Percentiles rank a stretch among this genome's conserved stretches.
These are phyloP conservation scores for Lota lota DNA, from an alignment of 2,113 vertebrate species.

Conservation along the genomic window DNA sequence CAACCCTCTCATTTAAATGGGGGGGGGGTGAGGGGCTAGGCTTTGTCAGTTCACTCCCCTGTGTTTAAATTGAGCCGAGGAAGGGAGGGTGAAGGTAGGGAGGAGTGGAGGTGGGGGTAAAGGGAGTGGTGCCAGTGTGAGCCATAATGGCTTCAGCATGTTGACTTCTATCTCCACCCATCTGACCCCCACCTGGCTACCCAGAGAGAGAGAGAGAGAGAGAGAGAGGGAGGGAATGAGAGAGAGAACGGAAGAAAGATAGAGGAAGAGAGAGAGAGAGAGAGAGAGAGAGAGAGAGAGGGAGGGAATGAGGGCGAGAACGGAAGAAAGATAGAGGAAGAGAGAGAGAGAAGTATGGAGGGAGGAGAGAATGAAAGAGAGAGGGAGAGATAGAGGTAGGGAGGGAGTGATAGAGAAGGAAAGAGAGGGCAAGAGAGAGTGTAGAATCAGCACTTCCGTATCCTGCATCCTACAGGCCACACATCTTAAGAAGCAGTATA, in stretches of 20 bases:
- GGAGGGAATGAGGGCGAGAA: not conserved
- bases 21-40: slow-evolving; percentile 44
- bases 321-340: too few relatives aligned
- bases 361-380: too few relatives aligned
- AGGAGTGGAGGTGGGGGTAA: slow-evolving; percentile 11
- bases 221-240: not conserved
- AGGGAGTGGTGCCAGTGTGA: slow-evolving; percentile 58
- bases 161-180: slow-evolving; percentile 50
- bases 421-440: too few relatives aligned
- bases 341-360: too few relatives aligned
- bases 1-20: slow-evolving; percentile 42
- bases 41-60: slow-evolving; percentile 50
- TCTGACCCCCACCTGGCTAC: slow-evolving; percentile 44
- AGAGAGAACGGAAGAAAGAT: too few relatives aligned
- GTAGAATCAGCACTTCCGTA: too few relatives aligned
- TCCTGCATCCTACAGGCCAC: too few relatives aligned
- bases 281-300: not conserved
- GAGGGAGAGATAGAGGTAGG: too few relatives aligned
- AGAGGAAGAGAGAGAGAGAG: too few relatives aligned
- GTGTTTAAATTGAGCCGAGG: slow-evolving; percentile 52
- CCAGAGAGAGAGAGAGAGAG: not conserved
- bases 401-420: too few relatives aligned
- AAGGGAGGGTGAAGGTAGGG: slow-evolving; percentile 11
- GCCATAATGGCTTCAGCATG: slow-evolving; percentile 75
- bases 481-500: too few relatives aligned